Evolutionary conservation across 2,888 invertebrate species (phyloP).

Genomic region (Monopis laevigella): DNA sequence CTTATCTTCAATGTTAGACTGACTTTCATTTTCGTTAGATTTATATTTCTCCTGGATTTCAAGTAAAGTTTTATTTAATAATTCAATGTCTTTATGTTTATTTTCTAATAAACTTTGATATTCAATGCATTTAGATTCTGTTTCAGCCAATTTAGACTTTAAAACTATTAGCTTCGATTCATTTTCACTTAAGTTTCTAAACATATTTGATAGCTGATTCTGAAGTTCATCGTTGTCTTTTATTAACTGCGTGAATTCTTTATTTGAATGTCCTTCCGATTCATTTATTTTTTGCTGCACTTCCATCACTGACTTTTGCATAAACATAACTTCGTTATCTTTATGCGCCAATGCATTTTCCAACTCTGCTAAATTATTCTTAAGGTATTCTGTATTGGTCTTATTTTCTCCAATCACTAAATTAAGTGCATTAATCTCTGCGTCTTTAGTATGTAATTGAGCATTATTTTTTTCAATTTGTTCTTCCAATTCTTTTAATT

Average conservation of each 20-base stretch:
- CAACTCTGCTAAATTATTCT: constrained; percentile 30
- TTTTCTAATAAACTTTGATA: constrained; percentile 27
- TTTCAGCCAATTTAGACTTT: constrained; percentile 26
- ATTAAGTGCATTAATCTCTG: constrained; percentile 35
- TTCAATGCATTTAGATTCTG: constrained; percentile 26
- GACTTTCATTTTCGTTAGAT: constrained; percentile 29
- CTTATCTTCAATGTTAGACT: background rate
- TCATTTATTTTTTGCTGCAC: constrained; percentile 25
- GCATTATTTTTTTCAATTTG: constrained; percentile 41
- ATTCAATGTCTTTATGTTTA: constrained; percentile 48
- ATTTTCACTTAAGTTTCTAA: constrained; percentile 30
- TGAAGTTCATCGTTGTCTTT: constrained; percentile 36
- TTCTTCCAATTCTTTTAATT: constrained; percentile 30
- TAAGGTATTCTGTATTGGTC: constrained; percentile 25
- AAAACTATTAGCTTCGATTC: constrained; percentile 33
- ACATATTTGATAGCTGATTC: constrained; percentile 31
- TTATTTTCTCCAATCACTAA: constrained; percentile 31
- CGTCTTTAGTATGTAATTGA: constrained; percentile 43
- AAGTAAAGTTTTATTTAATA: constrained; percentile 39
- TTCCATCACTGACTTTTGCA: constrained; percentile 24
- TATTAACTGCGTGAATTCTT: constrained; percentile 34
- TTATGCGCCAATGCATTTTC: constrained; percentile 31
- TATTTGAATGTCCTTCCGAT: constrained; percentile 24
- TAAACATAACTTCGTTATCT: constrained; percentile 37
- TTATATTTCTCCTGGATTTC: constrained; percentile 41